These are phyloP conservation scores for Microtus pennsylvanicus DNA, from an alignment of 2,113 vertebrate genomes.

Conservation along the genomic window DNA sequence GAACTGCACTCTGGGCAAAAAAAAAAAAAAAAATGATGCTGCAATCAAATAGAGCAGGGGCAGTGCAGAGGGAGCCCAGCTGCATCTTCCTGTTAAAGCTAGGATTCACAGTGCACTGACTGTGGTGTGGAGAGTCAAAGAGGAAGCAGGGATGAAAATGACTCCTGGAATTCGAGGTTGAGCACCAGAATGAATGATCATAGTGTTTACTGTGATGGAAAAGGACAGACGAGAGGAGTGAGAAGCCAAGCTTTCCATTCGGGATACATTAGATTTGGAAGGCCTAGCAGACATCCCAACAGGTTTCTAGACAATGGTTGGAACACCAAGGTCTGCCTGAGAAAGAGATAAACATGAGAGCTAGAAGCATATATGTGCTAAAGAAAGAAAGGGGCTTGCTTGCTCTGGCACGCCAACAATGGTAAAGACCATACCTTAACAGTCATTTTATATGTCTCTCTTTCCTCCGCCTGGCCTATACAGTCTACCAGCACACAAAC, in stretches of 20 bases:
- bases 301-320: conserved; percentile 22
- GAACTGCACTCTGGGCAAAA: neutral
- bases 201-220: neutral
- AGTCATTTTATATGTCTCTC: neutral
- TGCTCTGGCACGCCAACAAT: neutral
- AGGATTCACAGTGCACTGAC: neutral
- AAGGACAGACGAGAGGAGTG: neutral
- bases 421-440: neutral
- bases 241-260: neutral
- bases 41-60: neutral
- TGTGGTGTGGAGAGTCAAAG: neutral
- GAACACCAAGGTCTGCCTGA: neutral
- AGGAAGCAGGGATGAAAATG: neutral
- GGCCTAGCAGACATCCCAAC: neutral
- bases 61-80: neutral
- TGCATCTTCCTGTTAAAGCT: neutral
- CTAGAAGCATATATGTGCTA: neutral
- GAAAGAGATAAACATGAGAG: conserved; percentile 26
- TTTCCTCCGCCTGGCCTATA: neutral
- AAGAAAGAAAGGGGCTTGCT: conserved; percentile 28
- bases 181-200: neutral
- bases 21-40: neutral
- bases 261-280: neutral
- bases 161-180: neutral
- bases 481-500: conserved; percentile 1